These are phyloP conservation scores for Psettodes erumei DNA, from an alignment of 2,113 vertebrate species.

Conservation along the genomic window DNA sequence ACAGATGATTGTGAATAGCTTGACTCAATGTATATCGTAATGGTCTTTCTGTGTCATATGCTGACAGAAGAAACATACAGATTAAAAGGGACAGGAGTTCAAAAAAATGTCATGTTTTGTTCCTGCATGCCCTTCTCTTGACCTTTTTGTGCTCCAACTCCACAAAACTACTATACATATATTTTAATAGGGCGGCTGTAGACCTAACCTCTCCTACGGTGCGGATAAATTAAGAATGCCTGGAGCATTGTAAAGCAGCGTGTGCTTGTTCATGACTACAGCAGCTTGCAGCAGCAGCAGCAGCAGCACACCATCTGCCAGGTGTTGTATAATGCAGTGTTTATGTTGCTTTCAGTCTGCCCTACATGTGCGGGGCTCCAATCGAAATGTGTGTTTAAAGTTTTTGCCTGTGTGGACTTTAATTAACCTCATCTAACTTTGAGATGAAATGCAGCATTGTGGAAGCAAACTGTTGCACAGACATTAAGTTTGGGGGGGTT, in stretches of 20 bases:
- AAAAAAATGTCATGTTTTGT: not conserved
- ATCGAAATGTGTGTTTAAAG: slow-evolving; percentile 12
- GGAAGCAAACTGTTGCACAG: not conserved
- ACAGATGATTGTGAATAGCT: slow-evolving; percentile 3
- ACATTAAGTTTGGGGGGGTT: not conserved
- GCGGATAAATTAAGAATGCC: slow-evolving; percentile 54
- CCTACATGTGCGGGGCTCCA: slow-evolving; percentile 5
- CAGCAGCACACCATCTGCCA: slow-evolving; percentile 56
- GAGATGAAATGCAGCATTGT: no score
- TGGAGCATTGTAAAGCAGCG: slow-evolving; percentile 42
- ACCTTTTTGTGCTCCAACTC: not conserved
- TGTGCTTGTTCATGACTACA: slow-evolving; percentile 36
- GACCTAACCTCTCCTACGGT: not conserved
- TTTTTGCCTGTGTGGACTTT: not conserved
- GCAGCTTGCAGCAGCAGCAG: slow-evolving; percentile 44
- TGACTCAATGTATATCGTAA: not conserved
- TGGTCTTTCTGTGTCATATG: not conserved
- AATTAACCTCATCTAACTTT: not conserved
- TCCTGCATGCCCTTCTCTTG: not conserved
- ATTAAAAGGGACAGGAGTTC: not conserved
- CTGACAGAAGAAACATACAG: not conserved
- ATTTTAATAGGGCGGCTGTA: not conserved
- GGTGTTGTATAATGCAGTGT: slow-evolving; percentile 58
- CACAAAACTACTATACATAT: not conserved
- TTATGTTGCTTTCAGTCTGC: slow-evolving; percentile 21